A percentile compares a stretch with the other conserved stretches of the same genome.
Evolutionary conservation across 2,888 invertebrate genomes (phyloP).

Genomic region (Pantelozetes paolii): DNA sequence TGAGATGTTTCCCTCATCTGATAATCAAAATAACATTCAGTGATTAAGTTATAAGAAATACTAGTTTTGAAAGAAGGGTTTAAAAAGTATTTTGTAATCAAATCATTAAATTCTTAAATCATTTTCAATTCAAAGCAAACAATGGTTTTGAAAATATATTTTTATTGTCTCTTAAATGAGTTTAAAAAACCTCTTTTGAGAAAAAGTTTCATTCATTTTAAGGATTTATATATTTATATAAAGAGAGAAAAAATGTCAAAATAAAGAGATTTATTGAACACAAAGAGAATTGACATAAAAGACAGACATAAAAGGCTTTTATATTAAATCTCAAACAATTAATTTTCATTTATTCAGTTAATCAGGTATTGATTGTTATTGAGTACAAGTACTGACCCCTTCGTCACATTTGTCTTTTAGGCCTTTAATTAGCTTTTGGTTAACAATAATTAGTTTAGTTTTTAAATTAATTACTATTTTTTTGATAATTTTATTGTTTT

Average conservation of each 20-base stretch:
- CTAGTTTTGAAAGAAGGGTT: too few relatives aligned
- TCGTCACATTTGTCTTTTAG: not conserved
- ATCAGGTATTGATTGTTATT: not conserved
- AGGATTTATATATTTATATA: not conserved
- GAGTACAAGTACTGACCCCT: not conserved
- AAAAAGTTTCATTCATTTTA: not conserved
- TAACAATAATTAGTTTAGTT: too few relatives aligned
- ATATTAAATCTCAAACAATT: not conserved
- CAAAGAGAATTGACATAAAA: not conserved
- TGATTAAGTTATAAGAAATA: too few relatives aligned
- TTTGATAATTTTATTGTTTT: too few relatives aligned
- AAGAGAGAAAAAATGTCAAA: not conserved
- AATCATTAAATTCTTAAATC: too few relatives aligned
- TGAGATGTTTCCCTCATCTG: constrained; percentile 81
- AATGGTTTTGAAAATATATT: too few relatives aligned
- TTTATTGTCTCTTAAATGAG: too few relatives aligned
- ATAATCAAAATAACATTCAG: not conserved
- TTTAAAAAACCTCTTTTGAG: too few relatives aligned
- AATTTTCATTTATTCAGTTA: not conserved
- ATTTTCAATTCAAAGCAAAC: too few relatives aligned
- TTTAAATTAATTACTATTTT: too few relatives aligned
- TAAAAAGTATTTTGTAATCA: too few relatives aligned
- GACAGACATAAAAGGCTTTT: not conserved
- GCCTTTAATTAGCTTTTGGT: too few relatives aligned
- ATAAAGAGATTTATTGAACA: not conserved